These are phyloP conservation scores for Peromyscus eremicus DNA, from an alignment of 2,797 vertebrate genomes.

Conservation along the genomic window DNA sequence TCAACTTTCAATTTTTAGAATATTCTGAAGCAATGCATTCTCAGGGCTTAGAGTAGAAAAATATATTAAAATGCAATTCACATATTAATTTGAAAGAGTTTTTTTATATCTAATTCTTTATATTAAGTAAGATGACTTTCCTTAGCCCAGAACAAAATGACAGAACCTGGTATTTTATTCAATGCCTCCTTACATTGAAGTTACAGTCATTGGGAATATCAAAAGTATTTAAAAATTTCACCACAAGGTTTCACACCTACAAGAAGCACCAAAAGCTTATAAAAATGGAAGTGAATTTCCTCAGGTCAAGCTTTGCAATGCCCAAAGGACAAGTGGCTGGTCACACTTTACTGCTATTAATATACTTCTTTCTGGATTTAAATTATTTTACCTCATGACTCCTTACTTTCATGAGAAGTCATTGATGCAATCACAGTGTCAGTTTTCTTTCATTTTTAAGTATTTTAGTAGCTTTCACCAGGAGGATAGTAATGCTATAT, in stretches of 20 bases:
- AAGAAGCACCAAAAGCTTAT: not conserved
- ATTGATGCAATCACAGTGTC: not conserved
- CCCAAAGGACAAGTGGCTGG: not conserved
- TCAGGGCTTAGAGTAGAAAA: not conserved
- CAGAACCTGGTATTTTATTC: not conserved
- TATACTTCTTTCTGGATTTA: slow-evolving; percentile 3
- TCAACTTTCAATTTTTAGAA: not conserved
- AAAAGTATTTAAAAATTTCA: not conserved
- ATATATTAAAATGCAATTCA: not conserved
- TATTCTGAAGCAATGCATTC: not conserved
- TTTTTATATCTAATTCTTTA: not conserved
- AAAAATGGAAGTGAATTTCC: not conserved
- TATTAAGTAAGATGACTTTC: not conserved
- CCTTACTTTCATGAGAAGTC: slow-evolving; percentile 16
- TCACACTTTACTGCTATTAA: not conserved
- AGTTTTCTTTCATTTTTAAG: slow-evolving; percentile 6
- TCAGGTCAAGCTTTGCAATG: slow-evolving; percentile 23
- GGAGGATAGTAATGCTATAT: not conserved
- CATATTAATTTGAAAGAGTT: not conserved
- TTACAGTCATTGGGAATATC: not conserved
- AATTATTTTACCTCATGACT: slow-evolving; percentile 28
- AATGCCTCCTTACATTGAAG: not conserved
- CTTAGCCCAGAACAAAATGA: not conserved
- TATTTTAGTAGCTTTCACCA: not conserved
- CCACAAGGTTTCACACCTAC: not conserved